phyloP scores from a whole-genome alignment of 1,140 invertebrate species.

The Teleopsis dalmanni region DNA sequence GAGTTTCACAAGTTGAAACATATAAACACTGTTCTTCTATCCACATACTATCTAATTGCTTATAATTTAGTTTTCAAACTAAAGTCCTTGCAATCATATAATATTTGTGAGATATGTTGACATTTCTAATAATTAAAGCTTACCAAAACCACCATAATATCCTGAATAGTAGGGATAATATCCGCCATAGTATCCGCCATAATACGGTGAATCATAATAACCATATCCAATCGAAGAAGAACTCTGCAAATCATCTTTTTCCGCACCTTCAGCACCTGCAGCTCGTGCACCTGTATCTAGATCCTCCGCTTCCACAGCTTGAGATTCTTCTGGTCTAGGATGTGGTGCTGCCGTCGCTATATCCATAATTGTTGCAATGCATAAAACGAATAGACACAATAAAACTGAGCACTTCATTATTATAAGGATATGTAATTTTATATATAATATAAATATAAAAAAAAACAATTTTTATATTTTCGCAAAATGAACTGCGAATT shows the following conservation, averaged over 20 bases:
- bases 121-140: not conserved
- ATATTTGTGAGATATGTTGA: too few relatives aligned
- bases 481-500: too few relatives aligned
- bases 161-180: constrained; percentile 27
- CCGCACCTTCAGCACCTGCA: constrained; percentile 24
- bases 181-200: constrained; percentile 25
- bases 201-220: constrained; percentile 34
- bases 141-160: constrained; percentile 36
- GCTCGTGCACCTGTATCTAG: constrained; percentile 20
- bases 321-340: constrained; percentile 15
- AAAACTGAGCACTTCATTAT: too few relatives aligned
- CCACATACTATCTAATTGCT: too few relatives aligned
- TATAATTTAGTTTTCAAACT: too few relatives aligned
- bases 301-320: constrained; percentile 5
- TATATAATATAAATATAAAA: too few relatives aligned
- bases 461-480: too few relatives aligned
- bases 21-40: too few relatives aligned
- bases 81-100: too few relatives aligned
- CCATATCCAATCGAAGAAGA: constrained; percentile 34
- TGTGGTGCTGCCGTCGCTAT: constrained; percentile 20
- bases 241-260: constrained; percentile 32
- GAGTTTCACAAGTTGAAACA: too few relatives aligned
- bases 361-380: not conserved
- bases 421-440: too few relatives aligned
- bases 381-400: too few relatives aligned